These are phyloP conservation scores for Augochlora pura DNA, from an alignment of 1,140 invertebrate genomes.

Conservation along the genomic window DNA sequence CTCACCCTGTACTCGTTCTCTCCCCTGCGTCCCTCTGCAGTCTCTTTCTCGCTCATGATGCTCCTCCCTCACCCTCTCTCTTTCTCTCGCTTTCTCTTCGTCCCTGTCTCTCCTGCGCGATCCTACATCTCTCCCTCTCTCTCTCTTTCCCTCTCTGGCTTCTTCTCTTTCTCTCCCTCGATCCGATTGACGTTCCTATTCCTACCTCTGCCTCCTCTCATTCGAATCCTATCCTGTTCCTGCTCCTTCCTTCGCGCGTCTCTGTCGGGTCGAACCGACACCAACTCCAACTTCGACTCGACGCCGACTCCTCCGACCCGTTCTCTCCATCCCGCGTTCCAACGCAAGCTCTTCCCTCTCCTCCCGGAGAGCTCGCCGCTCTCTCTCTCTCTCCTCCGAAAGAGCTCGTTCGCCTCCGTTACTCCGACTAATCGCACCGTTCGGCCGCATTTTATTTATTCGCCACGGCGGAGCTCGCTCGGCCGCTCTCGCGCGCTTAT, in stretches of 20 bases:
- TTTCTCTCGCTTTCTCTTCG: background rate
- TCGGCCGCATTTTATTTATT: conserved; percentile 51
- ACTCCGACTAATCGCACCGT: conserved; percentile 51
- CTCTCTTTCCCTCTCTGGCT: background rate
- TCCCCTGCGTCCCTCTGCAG: too few species aligned
- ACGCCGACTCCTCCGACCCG: too few species aligned
- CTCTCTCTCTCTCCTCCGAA: background rate
- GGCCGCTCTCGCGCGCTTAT: conserved; percentile 28
- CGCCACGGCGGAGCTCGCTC: conserved; percentile 44
- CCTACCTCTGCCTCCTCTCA: too few species aligned
- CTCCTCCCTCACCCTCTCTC: conserved; percentile 4
- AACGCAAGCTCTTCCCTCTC: background rate
- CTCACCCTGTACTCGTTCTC: too few species aligned
- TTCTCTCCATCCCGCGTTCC: background rate
- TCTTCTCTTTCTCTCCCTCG: too few species aligned
- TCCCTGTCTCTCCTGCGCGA: too few species aligned
- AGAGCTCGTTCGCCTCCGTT: background rate
- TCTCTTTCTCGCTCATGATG: background rate
- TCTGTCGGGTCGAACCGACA: too few species aligned
- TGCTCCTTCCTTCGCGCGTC: too few species aligned
- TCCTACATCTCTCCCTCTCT: background rate
- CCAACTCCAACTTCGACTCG: too few species aligned
- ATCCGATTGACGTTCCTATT: too few species aligned
- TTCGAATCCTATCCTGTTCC: too few species aligned
- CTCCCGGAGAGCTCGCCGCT: background rate